Base-by-base conservation (phyloP, 1,140 invertebrate species). In the Monomorium pharaonis region DNA sequence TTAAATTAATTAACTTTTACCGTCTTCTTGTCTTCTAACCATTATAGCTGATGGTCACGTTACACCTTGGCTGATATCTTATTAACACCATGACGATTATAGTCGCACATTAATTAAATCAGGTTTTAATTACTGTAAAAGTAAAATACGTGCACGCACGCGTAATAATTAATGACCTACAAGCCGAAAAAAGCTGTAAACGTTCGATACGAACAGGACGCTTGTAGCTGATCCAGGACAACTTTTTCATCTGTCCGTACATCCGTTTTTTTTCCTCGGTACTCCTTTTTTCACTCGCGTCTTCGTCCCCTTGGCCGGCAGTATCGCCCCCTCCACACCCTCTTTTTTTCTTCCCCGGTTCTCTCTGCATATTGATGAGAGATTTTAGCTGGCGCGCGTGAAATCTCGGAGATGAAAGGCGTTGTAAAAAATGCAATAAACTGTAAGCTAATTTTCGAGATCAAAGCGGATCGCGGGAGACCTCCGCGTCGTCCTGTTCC, bases 321-420 rank as follows among this genome's bases (percentile, higher is more conserved):
- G 42, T 56, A 54, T 88, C 65, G 27, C 54, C 7, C 54, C 58
- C 69, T 49, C 70, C 30, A 60, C 54, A 56, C n/a, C n/a, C n/a
- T n/a, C 86, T 87, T 88, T 85, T 56, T 70, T 69, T 70, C 67
- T 77, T 49, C 47, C 65, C 47, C 54, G 70, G 21, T 84, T 58
- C 88, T 72, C 51, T 84, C 76, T 89, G 90, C 89, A 91, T 92
- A 90, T 90, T 91, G 89, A 92, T 91, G 90, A 91, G 89, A 81
- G 78, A 86, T 90, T 87, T 90, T 84, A 86, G 85, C 75, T 72
- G 63, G 74, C 81, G 67, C 89, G 88, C 85, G 88, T 62, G 78
- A 89, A 83, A 87, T 86, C 72, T 83, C 44, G 75, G 58, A 90
- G 88, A 90, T 90, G 88, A 90, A 90, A 90, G 88, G 88, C 89